phyloP scores from a whole-genome alignment of 2,888 invertebrate species.

The Linyphia triangularis region DNA sequence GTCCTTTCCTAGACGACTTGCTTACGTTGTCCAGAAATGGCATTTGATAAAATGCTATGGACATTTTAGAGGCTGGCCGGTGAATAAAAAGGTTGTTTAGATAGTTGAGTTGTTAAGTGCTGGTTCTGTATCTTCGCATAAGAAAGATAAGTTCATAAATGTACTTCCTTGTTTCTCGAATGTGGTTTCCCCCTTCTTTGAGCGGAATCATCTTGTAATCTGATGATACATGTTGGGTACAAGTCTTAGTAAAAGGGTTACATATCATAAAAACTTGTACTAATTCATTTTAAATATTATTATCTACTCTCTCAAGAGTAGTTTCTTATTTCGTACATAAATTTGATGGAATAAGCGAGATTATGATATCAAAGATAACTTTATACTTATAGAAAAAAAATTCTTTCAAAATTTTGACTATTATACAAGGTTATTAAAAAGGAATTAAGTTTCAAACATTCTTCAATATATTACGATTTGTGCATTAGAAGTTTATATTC shows the following conservation, averaged over 20 bases:
- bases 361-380: too few species aligned
- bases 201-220: background rate
- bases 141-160: constrained; percentile 21
- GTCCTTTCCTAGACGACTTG: constrained; percentile 33
- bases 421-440: too few species aligned
- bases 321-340: too few species aligned
- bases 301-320: too few species aligned
- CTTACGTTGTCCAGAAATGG: constrained; percentile 59
- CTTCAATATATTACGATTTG: too few species aligned
- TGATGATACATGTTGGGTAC: background rate
- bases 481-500: too few species aligned
- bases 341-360: too few species aligned
- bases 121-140: constrained; percentile 13
- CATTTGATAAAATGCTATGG: constrained; percentile 57
- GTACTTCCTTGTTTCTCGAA: constrained; percentile 28
- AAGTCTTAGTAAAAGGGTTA: background rate
- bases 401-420: too few species aligned
- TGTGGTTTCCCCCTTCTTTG: too few species aligned
- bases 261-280: background rate
- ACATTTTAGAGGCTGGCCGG: constrained; percentile 29
- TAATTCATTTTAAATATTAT: background rate
- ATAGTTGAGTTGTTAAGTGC: constrained; percentile 30
- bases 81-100: constrained; percentile 35
- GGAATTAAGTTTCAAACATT: too few species aligned
- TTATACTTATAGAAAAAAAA: too few species aligned